Evolutionary conservation across 2,797 vertebrate genomes (phyloP).

Genomic region (Phalanger gymnotis): DNA sequence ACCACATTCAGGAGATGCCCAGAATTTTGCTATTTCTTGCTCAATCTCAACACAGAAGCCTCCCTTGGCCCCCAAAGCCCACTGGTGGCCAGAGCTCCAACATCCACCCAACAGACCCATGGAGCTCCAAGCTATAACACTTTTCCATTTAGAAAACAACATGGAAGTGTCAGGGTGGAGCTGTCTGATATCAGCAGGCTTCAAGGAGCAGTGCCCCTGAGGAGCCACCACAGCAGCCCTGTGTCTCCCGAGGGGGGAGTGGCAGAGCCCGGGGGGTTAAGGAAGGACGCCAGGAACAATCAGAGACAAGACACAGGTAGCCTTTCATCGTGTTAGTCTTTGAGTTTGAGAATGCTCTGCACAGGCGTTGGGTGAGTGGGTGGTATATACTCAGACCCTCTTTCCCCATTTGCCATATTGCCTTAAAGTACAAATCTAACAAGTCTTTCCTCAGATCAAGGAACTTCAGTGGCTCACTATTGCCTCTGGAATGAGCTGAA

Average conservation of each 20-base stretch:
- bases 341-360: neutral
- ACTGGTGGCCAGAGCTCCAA: neutral
- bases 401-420: neutral
- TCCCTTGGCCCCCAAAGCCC: neutral
- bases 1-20: neutral
- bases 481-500: neutral
- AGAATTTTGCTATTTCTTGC: neutral
- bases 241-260: accelerated
- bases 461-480: neutral
- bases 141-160: neutral
- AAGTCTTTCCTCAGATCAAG: neutral
- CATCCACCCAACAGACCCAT: neutral
- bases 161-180: neutral
- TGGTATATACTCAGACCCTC: neutral
- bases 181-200: neutral
- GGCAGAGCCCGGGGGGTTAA: too few relatives aligned
- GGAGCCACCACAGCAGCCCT: neutral
- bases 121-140: neutral
- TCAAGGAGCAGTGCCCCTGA: neutral
- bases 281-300: too few relatives aligned
- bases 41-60: neutral
- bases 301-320: neutral
- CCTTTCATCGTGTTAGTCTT: too few relatives aligned
- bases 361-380: accelerated
- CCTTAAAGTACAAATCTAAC: neutral